phyloP scores from a whole-genome alignment of 2,797 vertebrate genomes.

The Rhabdomys pumilio region DNA sequence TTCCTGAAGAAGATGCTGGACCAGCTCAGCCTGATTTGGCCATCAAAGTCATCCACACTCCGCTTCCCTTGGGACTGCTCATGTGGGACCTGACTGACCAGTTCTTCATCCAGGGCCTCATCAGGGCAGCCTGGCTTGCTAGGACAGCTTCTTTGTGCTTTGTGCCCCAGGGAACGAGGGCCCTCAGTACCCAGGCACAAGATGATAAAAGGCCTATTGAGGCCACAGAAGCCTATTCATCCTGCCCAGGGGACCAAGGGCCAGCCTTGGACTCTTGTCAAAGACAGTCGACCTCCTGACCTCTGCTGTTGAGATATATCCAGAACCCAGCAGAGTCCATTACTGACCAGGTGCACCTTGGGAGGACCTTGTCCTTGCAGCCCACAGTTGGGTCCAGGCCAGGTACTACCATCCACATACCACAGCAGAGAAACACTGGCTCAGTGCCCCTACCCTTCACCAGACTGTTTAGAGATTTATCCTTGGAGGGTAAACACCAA shows the following conservation, averaged over 20 bases:
- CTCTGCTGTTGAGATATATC: not conserved
- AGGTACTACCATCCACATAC: not conserved
- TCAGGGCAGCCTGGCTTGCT: not conserved
- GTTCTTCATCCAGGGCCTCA: not conserved
- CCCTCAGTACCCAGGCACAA: not conserved
- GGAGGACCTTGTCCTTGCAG: not conserved
- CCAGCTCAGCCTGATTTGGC: not conserved
- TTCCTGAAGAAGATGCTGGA: not conserved
- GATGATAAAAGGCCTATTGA: conserved; percentile 78
- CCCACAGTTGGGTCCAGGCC: not conserved
- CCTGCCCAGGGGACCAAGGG: not conserved
- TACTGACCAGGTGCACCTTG: rapidly evolving
- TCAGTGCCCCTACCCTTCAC: not conserved
- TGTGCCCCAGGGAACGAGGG: conserved; percentile 32
- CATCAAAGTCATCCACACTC: rapidly evolving
- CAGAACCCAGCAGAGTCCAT: not conserved
- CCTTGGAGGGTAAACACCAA: not conserved
- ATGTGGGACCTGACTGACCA: not conserved
- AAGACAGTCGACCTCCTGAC: not conserved
- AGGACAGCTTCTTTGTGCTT: conserved; percentile 36
- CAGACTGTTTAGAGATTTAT: not conserved
- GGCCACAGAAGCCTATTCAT: conserved; percentile 79
- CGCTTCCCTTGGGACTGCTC: not conserved
- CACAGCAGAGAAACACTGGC: not conserved
- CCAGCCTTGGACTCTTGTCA: conserved; percentile 39